A percentile compares a stretch with the other conserved stretches of the same genome.
phyloP scores from a whole-genome alignment of 1,140 invertebrate species.

The Trinorchestia longiramus region DNA sequence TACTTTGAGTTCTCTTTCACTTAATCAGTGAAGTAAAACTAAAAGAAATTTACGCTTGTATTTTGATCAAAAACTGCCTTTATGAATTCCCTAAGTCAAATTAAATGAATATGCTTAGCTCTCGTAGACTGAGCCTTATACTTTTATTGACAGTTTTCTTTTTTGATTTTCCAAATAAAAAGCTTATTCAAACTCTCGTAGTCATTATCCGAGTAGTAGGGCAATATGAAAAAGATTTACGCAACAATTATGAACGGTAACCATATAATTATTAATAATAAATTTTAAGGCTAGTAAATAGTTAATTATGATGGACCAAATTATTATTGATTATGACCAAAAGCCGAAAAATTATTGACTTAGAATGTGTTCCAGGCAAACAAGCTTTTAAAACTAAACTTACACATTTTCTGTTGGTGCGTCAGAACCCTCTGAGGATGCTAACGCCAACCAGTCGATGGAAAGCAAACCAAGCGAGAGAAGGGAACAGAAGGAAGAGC shows the following conservation, averaged over 20 bases:
- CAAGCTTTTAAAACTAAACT: not conserved
- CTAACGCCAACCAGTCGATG: conserved; percentile 18
- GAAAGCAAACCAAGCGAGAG: conserved; percentile 67
- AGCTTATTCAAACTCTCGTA: too few relatives aligned
- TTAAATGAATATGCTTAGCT: not conserved
- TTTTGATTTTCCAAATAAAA: too few relatives aligned
- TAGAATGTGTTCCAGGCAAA: not conserved
- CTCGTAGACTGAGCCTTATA: not conserved
- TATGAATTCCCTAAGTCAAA: not conserved
- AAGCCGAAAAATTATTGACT: not conserved
- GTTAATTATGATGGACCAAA: too few relatives aligned
- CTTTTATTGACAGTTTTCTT: not conserved
- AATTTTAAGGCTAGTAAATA: too few relatives aligned
- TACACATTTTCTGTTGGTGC: not conserved
- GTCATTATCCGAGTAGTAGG: too few relatives aligned
- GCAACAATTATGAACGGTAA: too few relatives aligned
- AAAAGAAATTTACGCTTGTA: not conserved
- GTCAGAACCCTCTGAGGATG: not conserved
- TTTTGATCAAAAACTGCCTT: not conserved
- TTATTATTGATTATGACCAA: too few relatives aligned
- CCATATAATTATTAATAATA: too few relatives aligned
- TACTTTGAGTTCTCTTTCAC: not conserved
- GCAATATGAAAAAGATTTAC: too few relatives aligned
- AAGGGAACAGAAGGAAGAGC: conserved; percentile 74
- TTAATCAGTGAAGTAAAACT: not conserved